These are phyloP conservation scores for Folsomia candida DNA, from an alignment of 2,888 invertebrate species.

Conservation along the genomic window DNA sequence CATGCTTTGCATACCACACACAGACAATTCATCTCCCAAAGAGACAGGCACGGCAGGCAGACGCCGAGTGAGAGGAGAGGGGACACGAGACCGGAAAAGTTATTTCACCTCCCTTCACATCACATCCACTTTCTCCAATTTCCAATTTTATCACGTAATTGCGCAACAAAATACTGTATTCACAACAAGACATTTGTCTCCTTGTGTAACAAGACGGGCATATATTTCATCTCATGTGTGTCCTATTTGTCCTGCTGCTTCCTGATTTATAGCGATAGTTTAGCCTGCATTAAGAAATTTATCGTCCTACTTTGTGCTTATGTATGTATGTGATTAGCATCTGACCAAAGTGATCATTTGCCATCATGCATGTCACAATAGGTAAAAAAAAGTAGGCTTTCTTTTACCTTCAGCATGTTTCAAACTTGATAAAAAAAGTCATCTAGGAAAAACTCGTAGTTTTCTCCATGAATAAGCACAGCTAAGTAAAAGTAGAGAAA, in stretches of 20 bases:
- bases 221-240: not conserved
- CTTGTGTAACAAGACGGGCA: not conserved
- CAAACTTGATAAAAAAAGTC: not conserved
- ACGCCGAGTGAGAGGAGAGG: no score
- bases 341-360: no score
- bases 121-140: not conserved
- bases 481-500: not conserved
- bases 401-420: not conserved
- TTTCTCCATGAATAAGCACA: conserved; percentile 8
- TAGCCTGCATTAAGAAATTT: not conserved
- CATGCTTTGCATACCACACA: not conserved
- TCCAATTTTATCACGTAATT: not conserved
- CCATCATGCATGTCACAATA: not conserved
- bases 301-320: no score
- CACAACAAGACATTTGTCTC: not conserved
- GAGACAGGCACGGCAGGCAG: not conserved
- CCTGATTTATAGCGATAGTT: not conserved
- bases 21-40: not conserved
- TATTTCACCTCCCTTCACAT: not conserved
- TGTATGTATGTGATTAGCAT: no score
- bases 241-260: not conserved
- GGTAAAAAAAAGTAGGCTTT: not conserved
- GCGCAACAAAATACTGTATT: not conserved
- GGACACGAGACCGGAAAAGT: not conserved
- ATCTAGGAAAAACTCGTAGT: not conserved